phyloP scores from a whole-genome alignment of 1,140 invertebrate species.

The Meloidogyne chitwoodi region DNA sequence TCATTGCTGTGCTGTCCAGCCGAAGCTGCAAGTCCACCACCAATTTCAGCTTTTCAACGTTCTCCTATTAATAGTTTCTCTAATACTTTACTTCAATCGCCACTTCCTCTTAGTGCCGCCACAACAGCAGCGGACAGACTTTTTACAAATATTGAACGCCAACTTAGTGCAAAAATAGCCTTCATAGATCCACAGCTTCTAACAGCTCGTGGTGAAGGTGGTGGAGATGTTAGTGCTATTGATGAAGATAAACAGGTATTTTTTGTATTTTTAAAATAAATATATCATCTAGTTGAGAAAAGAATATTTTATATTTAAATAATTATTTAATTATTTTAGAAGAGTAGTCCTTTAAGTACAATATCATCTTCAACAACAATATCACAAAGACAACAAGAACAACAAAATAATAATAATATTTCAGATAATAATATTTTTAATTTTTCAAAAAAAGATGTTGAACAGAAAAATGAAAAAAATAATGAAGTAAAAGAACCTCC shows the following conservation, averaged over 20 bases:
- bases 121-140: not conserved
- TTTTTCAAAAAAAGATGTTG: not conserved
- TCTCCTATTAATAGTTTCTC: not conserved
- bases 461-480: not conserved
- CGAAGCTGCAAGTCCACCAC: constrained; percentile 21
- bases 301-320: too few relatives aligned
- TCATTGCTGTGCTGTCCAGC: constrained; percentile 11
- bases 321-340: too few relatives aligned
- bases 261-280: too few relatives aligned
- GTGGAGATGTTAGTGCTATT: not conserved
- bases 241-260: too few relatives aligned
- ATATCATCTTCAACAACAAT: not conserved
- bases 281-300: too few relatives aligned
- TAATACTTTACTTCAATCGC: not conserved
- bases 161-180: constrained; percentile 16
- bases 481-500: not conserved
- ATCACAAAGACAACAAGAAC: not conserved
- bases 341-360: not conserved
- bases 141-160: constrained; percentile 17
- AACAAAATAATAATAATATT: not conserved
- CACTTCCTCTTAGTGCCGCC: not conserved
- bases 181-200: not conserved
- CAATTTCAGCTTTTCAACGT: constrained; percentile 10
- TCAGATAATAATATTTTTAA: too few relatives aligned
- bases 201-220: not conserved